A percentile compares a stretch with the other conserved stretches of the same genome.
These are phyloP conservation scores for Dicentrarchus labrax DNA, from an alignment of 2,113 vertebrate genomes.

Conservation along the genomic window DNA sequence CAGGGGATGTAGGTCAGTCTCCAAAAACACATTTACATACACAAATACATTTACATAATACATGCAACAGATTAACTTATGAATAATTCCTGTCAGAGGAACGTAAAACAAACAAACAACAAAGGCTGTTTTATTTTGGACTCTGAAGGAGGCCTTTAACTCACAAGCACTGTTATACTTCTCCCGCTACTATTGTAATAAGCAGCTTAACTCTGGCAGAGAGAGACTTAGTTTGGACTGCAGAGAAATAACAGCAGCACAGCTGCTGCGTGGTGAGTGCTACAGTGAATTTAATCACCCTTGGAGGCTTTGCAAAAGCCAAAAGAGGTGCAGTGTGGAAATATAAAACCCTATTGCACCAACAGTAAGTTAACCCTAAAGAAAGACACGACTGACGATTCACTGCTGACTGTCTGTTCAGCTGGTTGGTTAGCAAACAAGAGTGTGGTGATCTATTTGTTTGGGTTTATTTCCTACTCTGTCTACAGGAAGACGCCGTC, in stretches of 20 bases:
- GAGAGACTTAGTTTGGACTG: slow-evolving; percentile 47
- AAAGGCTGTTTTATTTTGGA: slow-evolving; percentile 17
- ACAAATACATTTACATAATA: not conserved
- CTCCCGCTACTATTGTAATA: slow-evolving; percentile 60
- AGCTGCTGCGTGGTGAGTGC: slow-evolving; percentile 47
- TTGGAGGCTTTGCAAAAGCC: slow-evolving; percentile 58
- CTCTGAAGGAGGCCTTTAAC: slow-evolving; percentile 14
- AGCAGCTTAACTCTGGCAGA: slow-evolving; percentile 64
- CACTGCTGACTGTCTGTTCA: not conserved
- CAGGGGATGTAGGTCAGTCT: slow-evolving; percentile 91
- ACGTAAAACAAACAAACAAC: not conserved
- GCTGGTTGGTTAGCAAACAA: not conserved
- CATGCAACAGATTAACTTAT: not conserved
- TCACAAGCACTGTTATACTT: slow-evolving; percentile 14
- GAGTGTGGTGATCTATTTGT: not conserved
- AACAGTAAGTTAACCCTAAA: slow-evolving; percentile 42
- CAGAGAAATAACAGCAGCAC: slow-evolving; percentile 51
- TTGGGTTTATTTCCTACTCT: not conserved
- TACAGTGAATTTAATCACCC: slow-evolving; percentile 62
- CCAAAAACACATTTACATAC: not conserved
- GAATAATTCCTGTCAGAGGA: not conserved
- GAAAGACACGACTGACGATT: slow-evolving; percentile 37
- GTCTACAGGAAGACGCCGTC: too few species aligned
- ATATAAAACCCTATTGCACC: slow-evolving; percentile 54
- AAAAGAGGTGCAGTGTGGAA: slow-evolving; percentile 62